Evolutionary conservation across 2,888 invertebrate species (phyloP).

Genomic region (Cartodere bifasciata): DNA sequence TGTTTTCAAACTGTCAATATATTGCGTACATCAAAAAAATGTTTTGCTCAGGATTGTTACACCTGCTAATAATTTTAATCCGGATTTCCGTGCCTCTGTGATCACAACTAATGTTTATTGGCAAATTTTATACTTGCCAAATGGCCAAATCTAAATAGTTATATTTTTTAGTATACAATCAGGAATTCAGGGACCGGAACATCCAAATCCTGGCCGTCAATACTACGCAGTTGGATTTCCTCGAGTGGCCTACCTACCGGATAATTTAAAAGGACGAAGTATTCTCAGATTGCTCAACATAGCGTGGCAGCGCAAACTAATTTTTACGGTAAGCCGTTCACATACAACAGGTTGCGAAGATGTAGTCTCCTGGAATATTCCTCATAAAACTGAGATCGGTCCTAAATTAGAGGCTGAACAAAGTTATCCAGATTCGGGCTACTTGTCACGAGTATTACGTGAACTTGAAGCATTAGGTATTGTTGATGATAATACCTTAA

Average conservation of each 20-base stretch:
- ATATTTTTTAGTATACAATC: conserved; percentile 58
- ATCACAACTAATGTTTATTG: too few relatives aligned
- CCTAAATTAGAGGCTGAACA: conserved; percentile 38
- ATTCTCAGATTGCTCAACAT: conserved; percentile 62
- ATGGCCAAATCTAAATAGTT: too few relatives aligned
- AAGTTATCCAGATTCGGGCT: conserved; percentile 67
- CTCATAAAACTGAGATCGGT: conserved; percentile 70
- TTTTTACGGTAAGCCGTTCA: conserved; percentile 79
- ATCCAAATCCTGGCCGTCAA: conserved; percentile 72
- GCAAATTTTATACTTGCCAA: too few relatives aligned
- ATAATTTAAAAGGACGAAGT: conserved; percentile 66
- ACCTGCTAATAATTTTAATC: too few relatives aligned
- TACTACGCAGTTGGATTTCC: conserved; percentile 85
- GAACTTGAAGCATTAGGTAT: conserved; percentile 47
- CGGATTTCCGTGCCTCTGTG: too few relatives aligned
- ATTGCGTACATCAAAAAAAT: too few relatives aligned
- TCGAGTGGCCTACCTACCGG: conserved; percentile 69
- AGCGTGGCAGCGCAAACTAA: conserved; percentile 71
- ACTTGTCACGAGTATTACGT: conserved; percentile 51
- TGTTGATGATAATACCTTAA: too few relatives aligned
- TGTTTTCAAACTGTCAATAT: too few relatives aligned
- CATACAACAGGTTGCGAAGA: conserved; percentile 83
- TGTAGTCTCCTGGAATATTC: conserved; percentile 87
- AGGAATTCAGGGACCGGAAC: conserved; percentile 67
- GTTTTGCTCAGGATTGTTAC: too few relatives aligned